Evolutionary conservation across 2,797 vertebrate species (phyloP).

Genomic region (Rhinichthys osculus): DNA sequence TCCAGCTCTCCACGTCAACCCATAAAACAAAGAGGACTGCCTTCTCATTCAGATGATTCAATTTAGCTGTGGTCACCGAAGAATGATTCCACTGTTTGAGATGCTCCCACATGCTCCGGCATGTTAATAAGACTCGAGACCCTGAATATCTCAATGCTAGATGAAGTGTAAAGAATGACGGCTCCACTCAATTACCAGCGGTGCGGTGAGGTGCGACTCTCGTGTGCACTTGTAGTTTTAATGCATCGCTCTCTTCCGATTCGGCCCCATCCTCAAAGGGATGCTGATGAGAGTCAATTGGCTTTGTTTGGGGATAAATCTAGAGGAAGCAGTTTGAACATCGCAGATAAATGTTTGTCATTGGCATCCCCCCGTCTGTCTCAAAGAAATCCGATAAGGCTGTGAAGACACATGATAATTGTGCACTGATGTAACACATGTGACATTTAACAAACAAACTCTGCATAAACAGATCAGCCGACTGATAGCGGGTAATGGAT

Average conservation of each 20-base stretch:
- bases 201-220: constrained; percentile 35
- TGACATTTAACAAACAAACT: constrained; percentile 57
- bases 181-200: constrained; percentile 50
- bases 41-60: constrained; percentile 41
- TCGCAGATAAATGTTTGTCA: constrained; percentile 35
- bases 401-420: constrained; percentile 44
- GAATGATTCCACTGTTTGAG: constrained; percentile 13
- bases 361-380: constrained; percentile 3
- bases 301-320: constrained; percentile 44
- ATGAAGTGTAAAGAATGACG: constrained; percentile 51
- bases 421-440: constrained; percentile 46
- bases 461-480: constrained; percentile 35
- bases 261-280: constrained; percentile 26
- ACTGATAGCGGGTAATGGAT: constrained; percentile 14
- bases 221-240: constrained; percentile 42
- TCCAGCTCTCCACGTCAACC: background rate
- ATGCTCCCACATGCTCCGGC: constrained; percentile 29
- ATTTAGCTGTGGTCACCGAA: constrained; percentile 35
- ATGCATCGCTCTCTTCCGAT: constrained; percentile 19
- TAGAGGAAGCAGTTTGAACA: constrained; percentile 23
- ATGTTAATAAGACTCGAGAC: constrained; percentile 45
- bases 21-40: constrained; percentile 34
- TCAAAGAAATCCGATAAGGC: constrained; percentile 36
- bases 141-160: constrained; percentile 43
- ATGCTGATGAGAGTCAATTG: constrained; percentile 28